Evolutionary conservation across 2,888 invertebrate species (phyloP).

Genomic region (Heteromurus nitidus): DNA sequence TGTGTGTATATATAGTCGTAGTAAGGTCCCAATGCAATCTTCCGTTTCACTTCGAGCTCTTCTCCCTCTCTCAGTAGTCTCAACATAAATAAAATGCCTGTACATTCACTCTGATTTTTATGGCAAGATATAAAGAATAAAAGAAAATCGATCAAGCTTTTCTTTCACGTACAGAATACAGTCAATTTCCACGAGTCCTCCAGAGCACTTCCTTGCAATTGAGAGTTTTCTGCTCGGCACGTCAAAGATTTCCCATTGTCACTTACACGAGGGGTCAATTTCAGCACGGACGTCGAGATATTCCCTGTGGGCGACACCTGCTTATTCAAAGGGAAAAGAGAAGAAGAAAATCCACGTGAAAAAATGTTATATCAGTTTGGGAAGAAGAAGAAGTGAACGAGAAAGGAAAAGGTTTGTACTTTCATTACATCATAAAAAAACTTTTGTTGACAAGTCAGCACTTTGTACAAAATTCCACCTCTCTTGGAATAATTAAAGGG

Average conservation of each 20-base stretch:
- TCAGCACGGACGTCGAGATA: slow-evolving; percentile 85
- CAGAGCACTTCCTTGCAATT: slow-evolving; percentile 83
- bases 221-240: slow-evolving; percentile 87
- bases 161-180: slow-evolving; percentile 87
- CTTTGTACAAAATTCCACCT: slow-evolving; percentile 34
- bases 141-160: slow-evolving; percentile 53
- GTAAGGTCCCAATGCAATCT: no score
- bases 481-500: slow-evolving; percentile 53
- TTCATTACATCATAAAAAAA: slow-evolving; percentile 55
- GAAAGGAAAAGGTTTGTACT: slow-evolving; percentile 15
- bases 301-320: slow-evolving; percentile 89
- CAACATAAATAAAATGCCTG: slow-evolving; percentile 28
- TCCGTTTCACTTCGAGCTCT: slow-evolving; percentile 15
- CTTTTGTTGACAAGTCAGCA: slow-evolving; percentile 65
- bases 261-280: slow-evolving; percentile 84
- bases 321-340: slow-evolving; percentile 58
- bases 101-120: slow-evolving; percentile 48
- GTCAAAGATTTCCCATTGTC: slow-evolving; percentile 87
- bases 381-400: neutral
- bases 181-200: slow-evolving; percentile 89
- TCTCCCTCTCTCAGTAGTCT: no score
- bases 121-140: slow-evolving; percentile 49
- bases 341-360: slow-evolving; percentile 9
- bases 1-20: neutral
- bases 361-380: neutral